Percentiles rank a stretch among this genome's conserved stretches.
phyloP scores from a whole-genome alignment of 2,888 invertebrate species.

The Glyphotaelius pellucidus region DNA sequence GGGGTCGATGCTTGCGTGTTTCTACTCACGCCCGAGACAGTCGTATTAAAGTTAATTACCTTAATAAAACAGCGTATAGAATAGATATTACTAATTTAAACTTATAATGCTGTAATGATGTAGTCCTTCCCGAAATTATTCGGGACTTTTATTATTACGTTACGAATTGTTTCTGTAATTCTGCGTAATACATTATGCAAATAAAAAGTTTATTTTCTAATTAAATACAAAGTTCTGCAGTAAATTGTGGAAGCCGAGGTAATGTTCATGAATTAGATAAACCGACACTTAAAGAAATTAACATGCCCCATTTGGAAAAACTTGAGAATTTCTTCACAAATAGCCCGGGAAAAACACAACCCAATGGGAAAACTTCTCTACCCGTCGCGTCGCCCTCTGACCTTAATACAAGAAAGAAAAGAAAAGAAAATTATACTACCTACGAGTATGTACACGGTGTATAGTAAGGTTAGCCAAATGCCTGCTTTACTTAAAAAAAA shows the following conservation, averaged over 20 bases:
- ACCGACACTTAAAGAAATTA: neutral
- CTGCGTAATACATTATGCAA: neutral
- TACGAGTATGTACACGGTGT: neutral
- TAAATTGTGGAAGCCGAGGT: neutral
- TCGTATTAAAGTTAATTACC: too few relatives aligned
- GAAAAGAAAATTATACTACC: neutral
- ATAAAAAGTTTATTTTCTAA: neutral
- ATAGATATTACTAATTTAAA: too few relatives aligned
- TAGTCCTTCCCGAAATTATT: neutral
- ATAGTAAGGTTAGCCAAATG: neutral
- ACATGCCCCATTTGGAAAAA: neutral
- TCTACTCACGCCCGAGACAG: too few relatives aligned
- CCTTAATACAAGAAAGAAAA: neutral
- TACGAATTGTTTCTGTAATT: neutral
- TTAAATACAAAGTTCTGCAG: neutral
- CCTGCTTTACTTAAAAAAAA: too few relatives aligned
- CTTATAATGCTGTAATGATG: neutral
- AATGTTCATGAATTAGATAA: neutral
- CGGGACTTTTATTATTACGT: neutral
- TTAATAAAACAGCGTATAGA: too few relatives aligned
- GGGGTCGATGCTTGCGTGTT: too few relatives aligned
- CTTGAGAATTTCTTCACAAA: neutral
- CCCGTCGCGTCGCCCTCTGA: neutral
- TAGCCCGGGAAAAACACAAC: neutral
- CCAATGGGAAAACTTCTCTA: neutral